These are phyloP conservation scores for Parambassis ranga DNA, from an alignment of 2,797 vertebrate species.

Conservation along the genomic window DNA sequence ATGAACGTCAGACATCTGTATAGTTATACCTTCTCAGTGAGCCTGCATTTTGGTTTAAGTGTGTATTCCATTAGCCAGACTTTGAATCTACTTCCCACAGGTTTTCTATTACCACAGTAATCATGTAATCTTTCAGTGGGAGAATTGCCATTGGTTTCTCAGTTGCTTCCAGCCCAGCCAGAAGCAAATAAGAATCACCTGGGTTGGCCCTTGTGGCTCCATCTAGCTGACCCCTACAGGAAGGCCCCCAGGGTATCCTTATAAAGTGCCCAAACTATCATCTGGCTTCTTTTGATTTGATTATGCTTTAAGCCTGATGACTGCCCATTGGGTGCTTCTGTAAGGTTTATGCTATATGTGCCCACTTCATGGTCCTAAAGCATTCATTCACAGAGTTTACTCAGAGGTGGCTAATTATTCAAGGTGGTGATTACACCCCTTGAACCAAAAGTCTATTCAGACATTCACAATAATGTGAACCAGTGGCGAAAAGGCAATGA, in stretches of 20 bases:
- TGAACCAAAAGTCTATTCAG: conserved; percentile 29
- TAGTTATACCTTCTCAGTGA: too few relatives aligned
- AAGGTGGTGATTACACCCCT: conserved; percentile 27
- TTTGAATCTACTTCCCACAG: background rate
- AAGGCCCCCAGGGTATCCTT: too few relatives aligned
- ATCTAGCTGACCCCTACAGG: too few relatives aligned
- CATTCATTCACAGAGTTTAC: conserved; percentile 13
- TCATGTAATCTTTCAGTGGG: background rate
- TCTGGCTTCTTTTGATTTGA: too few relatives aligned
- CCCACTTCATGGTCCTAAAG: background rate
- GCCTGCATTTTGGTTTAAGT: background rate
- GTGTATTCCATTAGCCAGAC: background rate
- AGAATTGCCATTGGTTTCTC: background rate
- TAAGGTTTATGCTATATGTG: too few relatives aligned
- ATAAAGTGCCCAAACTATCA: too few relatives aligned
- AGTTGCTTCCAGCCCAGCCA: too few relatives aligned
- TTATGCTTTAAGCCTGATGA: too few relatives aligned
- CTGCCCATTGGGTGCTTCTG: too few relatives aligned
- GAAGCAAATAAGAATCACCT: too few relatives aligned
- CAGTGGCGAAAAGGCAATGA: conserved; percentile 16
- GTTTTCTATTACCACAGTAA: background rate
- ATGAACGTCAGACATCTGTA: too few relatives aligned
- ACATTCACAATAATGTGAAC: conserved; percentile 16
- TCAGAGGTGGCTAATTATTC: conserved; percentile 37
- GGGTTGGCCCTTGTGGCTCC: too few relatives aligned